Evolutionary conservation across 1,140 invertebrate species (phyloP).

Genomic region (Zaprionus camerounensis): DNA sequence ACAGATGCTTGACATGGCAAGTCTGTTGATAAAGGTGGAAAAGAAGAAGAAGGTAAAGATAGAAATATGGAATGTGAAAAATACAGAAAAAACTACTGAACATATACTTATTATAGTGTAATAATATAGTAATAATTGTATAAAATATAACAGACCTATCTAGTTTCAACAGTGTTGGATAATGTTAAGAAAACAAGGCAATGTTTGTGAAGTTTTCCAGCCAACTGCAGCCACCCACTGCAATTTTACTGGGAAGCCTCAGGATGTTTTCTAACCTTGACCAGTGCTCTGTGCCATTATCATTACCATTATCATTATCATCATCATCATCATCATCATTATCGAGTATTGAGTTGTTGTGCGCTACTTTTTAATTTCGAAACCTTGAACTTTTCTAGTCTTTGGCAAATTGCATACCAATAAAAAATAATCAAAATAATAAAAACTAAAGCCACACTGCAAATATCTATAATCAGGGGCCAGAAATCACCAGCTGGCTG

Average conservation of each 20-base stretch:
- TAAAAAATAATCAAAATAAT: conserved; percentile 70
- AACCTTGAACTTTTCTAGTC: conserved; percentile 75
- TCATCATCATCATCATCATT: conserved; percentile 22
- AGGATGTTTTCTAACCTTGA: conserved; percentile 51
- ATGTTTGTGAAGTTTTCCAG: background rate
- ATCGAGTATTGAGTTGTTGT: conserved; percentile 24
- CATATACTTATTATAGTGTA: no score
- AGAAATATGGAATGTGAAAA: background rate
- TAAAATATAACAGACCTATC: background rate
- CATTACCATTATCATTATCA: conserved; percentile 23
- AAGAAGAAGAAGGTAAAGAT: background rate
- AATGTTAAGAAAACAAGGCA: background rate
- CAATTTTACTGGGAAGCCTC: conserved; percentile 17
- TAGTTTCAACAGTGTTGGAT: background rate
- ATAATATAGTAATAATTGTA: no score
- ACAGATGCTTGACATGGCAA: conserved; percentile 7
- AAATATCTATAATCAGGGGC: conserved; percentile 69
- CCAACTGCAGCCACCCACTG: conserved; percentile 13
- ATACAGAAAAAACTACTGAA: background rate
- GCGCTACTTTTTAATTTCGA: conserved; percentile 77
- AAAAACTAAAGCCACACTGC: conserved; percentile 62
- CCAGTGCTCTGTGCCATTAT: conserved; percentile 22
- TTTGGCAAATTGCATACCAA: conserved; percentile 64
- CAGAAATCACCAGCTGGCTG: conserved; percentile 66
- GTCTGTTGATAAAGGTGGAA: background rate